These are phyloP conservation scores for Conchocele bisecta DNA, from an alignment of 2,888 invertebrate genomes.

Conservation along the genomic window DNA sequence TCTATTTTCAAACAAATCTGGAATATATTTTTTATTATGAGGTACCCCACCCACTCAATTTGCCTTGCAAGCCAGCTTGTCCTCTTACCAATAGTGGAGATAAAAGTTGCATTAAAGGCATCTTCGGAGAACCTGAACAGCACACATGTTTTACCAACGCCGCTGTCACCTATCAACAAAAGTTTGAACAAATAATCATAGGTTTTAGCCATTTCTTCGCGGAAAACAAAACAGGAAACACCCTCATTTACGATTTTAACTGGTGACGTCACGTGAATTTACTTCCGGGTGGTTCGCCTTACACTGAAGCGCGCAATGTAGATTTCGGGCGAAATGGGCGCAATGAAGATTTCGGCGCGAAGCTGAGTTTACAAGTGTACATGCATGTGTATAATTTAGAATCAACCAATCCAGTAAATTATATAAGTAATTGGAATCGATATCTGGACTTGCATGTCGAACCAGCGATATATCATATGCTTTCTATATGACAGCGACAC, in stretches of 20 bases:
- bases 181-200: conserved; percentile 82
- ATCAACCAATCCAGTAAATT: too few species aligned
- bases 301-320: too few species aligned
- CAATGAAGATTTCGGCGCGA: too few species aligned
- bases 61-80: background rate
- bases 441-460: too few species aligned
- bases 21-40: too few species aligned
- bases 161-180: conserved; percentile 80
- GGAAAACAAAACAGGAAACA: conserved; percentile 44
- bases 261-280: conserved; percentile 4
- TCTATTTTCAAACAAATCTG: too few species aligned
- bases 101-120: conserved; percentile 82
- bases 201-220: conserved; percentile 47
- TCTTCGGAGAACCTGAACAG: conserved; percentile 81
- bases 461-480: too few species aligned
- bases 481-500: too few species aligned
- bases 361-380: too few species aligned
- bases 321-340: too few species aligned
- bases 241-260: conserved; percentile 49
- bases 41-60: conserved; percentile 36
- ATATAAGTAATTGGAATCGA: too few species aligned
- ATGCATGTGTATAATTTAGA: too few species aligned
- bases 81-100: conserved; percentile 82
- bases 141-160: conserved; percentile 82
- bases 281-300: conserved; percentile 13